Conservation (phyloP, 2,888 invertebrate genomes). For the Pegoplata infirma region DNA sequence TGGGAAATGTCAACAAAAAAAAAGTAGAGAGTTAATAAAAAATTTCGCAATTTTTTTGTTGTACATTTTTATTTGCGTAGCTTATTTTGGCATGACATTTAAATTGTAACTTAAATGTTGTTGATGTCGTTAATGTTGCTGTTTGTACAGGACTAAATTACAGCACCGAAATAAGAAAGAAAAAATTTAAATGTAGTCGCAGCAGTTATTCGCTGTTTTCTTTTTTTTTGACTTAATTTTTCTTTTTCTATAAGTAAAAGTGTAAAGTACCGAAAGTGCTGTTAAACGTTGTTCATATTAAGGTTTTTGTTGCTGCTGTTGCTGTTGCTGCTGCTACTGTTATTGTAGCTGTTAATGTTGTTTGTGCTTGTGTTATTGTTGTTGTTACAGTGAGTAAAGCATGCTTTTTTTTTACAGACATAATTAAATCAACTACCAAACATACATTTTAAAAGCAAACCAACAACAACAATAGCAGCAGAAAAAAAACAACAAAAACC, state of each 20-base stretch:
- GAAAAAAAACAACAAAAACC: background rate
- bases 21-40: constrained; percentile 32
- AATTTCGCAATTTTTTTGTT: no score
- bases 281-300: constrained; percentile 37
- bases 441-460: constrained; percentile 1
- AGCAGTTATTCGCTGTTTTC: background rate
- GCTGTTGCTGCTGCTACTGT: background rate
- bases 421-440: constrained; percentile 60
- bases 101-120: constrained; percentile 55
- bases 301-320: background rate
- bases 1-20: background rate
- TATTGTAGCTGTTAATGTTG: background rate
- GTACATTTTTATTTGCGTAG: constrained; percentile 32
- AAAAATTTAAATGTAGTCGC: background rate
- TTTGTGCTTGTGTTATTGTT: background rate
- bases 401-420: constrained; percentile 55
- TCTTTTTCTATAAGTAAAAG: constrained; percentile 25
- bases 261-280: constrained; percentile 57
- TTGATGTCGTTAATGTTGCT: constrained; percentile 49
- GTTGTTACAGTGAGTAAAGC: constrained; percentile 32
- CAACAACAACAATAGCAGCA: constrained; percentile 9
- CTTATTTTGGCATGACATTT: constrained; percentile 42
- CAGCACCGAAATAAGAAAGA: background rate
- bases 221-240: background rate
- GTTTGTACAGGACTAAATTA: constrained; percentile 24